phyloP scores from a whole-genome alignment of 2,113 vertebrate genomes.

The Geococcyx californianus region DNA sequence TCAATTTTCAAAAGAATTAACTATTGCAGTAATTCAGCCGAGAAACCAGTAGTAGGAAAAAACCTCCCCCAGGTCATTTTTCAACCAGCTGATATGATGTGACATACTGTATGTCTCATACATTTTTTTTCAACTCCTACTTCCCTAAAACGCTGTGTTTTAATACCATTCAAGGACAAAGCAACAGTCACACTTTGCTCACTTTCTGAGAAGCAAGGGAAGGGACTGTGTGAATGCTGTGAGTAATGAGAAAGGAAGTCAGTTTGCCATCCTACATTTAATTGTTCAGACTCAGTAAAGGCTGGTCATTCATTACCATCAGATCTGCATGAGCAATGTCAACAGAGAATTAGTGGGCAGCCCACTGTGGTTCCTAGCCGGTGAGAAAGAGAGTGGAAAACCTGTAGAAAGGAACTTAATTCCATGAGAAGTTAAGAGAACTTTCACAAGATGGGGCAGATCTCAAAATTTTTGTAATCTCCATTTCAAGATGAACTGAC shows the following conservation, averaged over 20 bases:
- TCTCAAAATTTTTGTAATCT: background rate
- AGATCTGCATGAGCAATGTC: background rate
- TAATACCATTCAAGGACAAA: constrained; percentile 38
- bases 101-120: background rate
- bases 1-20: constrained; percentile 58
- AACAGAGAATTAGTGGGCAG: background rate
- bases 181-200: background rate
- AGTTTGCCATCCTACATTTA: background rate
- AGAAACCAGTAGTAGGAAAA: background rate
- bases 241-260: constrained; percentile 24
- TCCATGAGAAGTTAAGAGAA: background rate
- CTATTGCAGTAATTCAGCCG: constrained; percentile 44
- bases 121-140: background rate
- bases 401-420: background rate
- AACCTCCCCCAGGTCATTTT: constrained; percentile 32
- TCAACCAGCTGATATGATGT: constrained; percentile 13
- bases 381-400: background rate
- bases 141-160: constrained; percentile 9
- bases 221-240: background rate
- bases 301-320: background rate
- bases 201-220: background rate
- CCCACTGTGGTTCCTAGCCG: background rate
- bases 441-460: background rate
- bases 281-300: background rate
- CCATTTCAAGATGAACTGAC: background rate